Conservation (phyloP, 2,797 vertebrate species). For the Sebastes elongatus region DNA sequence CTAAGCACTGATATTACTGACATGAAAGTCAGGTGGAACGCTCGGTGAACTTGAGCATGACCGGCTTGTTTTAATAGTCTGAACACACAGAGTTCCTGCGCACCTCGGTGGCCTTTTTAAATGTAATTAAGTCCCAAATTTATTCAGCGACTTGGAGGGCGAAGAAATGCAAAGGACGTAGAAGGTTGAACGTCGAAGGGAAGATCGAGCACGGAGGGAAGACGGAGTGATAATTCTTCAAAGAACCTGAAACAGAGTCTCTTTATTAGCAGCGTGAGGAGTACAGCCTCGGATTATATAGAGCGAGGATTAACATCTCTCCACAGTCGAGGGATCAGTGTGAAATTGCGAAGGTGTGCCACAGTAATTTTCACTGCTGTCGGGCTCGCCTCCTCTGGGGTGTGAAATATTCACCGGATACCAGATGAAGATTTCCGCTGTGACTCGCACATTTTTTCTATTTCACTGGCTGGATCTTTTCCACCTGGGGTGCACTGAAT, state of each 20-base stretch:
- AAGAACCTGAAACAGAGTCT: slow-evolving; percentile 13
- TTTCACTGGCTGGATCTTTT: background rate
- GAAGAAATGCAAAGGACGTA: slow-evolving; percentile 50
- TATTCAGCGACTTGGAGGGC: slow-evolving; percentile 53
- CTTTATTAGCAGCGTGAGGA: background rate
- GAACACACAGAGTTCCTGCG: slow-evolving; percentile 38
- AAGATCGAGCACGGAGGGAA: background rate
- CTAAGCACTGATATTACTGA: background rate
- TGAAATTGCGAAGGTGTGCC: slow-evolving; percentile 54
- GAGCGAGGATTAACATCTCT: slow-evolving; percentile 48
- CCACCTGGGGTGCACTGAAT: background rate
- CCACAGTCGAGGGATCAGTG: slow-evolving; percentile 47
- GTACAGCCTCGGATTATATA: slow-evolving; percentile 28
- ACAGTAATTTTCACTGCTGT: slow-evolving; percentile 19
- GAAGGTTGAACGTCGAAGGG: slow-evolving; percentile 44
- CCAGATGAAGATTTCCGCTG: background rate
- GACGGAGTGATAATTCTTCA: slow-evolving; percentile 3
- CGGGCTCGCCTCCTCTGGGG: slow-evolving; percentile 7
- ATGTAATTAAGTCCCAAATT: slow-evolving; percentile 66
- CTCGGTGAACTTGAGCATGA: slow-evolving; percentile 38
- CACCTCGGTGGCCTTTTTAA: slow-evolving; percentile 48
- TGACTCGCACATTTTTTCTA: background rate
- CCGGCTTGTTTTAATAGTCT: slow-evolving; percentile 55
- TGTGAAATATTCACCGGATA: slow-evolving; percentile 30
- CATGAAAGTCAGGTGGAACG: slow-evolving; percentile 42